Evolutionary conservation across 2,113 vertebrate species (phyloP).

Genomic region (Colius striatus): DNA sequence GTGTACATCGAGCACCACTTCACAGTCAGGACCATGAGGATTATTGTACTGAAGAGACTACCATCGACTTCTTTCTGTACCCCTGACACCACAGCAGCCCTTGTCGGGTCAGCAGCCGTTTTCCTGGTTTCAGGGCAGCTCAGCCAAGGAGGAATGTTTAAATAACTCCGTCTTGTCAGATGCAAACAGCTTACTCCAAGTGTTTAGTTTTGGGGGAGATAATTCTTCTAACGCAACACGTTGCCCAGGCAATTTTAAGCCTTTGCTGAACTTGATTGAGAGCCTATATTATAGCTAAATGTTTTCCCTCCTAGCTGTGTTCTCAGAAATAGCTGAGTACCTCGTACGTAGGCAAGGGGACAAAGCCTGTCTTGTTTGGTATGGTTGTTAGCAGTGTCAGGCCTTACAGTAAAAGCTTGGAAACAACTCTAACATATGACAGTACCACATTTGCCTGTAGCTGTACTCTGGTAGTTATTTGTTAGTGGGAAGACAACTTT

Average conservation of each 20-base stretch:
- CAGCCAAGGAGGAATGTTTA: background rate
- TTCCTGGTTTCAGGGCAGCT: background rate
- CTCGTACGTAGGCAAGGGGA: accelerated
- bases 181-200: background rate
- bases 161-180: background rate
- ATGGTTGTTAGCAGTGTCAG: background rate
- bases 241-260: background rate
- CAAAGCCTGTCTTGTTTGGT: background rate
- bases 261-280: background rate
- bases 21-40: background rate
- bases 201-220: background rate
- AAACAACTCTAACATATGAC: background rate
- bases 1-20: background rate
- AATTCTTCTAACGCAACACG: background rate
- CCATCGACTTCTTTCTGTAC: background rate
- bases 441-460: background rate
- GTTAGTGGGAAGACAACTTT: background rate
- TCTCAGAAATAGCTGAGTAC: background rate
- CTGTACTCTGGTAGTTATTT: background rate
- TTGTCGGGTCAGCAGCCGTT: background rate
- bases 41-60: background rate
- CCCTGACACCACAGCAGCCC: background rate
- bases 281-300: background rate
- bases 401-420: background rate
- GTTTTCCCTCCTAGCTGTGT: background rate